A percentile compares a stretch with the other conserved stretches of the same genome.
These are phyloP conservation scores for Busseola fusca DNA, from an alignment of 2,888 invertebrate genomes.

Conservation along the genomic window DNA sequence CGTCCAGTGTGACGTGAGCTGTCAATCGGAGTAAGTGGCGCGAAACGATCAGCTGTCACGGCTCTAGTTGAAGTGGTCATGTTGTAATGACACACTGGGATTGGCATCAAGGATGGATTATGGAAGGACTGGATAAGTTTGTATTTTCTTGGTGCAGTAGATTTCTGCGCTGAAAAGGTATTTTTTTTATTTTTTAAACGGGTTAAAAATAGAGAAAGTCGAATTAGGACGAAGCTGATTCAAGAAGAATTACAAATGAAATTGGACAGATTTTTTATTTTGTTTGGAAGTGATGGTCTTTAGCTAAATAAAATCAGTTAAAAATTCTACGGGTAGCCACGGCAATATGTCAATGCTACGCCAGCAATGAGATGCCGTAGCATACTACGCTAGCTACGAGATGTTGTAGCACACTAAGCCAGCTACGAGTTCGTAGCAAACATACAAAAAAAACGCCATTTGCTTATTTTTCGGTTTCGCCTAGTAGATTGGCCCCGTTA, in stretches of 20 bases:
- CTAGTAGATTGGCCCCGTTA: neutral
- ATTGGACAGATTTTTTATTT: too few species aligned
- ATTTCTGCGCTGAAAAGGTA: too few species aligned
- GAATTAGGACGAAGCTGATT: too few species aligned
- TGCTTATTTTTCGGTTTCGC: too few species aligned
- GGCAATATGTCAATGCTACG: neutral
- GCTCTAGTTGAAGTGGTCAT: conserved; percentile 59
- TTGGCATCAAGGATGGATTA: conserved; percentile 41
- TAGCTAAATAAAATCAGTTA: neutral
- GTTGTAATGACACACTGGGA: conserved; percentile 60
- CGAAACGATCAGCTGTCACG: conserved; percentile 55
- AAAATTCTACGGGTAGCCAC: neutral
- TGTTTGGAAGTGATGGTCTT: too few species aligned
- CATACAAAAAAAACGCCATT: neutral
- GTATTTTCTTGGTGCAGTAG: neutral
- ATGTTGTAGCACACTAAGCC: neutral
- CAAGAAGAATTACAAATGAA: too few species aligned
- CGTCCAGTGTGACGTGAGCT: conserved; percentile 57
- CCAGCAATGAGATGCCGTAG: neutral
- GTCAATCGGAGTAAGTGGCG: conserved; percentile 54
- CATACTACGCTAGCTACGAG: too few species aligned
- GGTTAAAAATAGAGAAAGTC: too few species aligned
- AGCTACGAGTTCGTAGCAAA: neutral
- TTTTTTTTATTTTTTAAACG: too few species aligned
- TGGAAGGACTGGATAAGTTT: conserved; percentile 38